These are phyloP conservation scores for Drosophila yooni DNA, from an alignment of 2,888 invertebrate species.

Conservation along the genomic window DNA sequence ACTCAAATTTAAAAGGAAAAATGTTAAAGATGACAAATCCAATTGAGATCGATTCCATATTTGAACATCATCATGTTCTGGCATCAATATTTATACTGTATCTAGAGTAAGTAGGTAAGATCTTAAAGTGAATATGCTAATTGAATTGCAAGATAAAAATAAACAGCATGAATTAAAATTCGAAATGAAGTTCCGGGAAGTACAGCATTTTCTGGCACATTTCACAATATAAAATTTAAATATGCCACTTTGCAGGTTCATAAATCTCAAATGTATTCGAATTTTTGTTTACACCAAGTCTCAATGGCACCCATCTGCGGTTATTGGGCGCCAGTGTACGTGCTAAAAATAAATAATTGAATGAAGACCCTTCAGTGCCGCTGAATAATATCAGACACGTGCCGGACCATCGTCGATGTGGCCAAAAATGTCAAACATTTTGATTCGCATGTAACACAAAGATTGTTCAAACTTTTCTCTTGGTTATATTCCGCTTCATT, in stretches of 20 bases:
- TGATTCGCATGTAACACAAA: conserved; percentile 24
- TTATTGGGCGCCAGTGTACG: conserved; percentile 58
- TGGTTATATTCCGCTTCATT: conserved; percentile 1
- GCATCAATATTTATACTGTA: not conserved
- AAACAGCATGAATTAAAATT: conserved; percentile 23
- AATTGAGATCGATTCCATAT: not conserved
- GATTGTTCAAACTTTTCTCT: conserved; percentile 22
- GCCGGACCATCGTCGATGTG: conserved; percentile 22
- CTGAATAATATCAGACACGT: conserved; percentile 54
- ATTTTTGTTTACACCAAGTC: conserved; percentile 46
- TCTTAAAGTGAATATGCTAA: conserved; percentile 20
- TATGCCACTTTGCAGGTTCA: conserved; percentile 55
- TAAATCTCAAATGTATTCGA: conserved; percentile 48
- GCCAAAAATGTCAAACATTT: conserved; percentile 49
- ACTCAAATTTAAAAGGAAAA: fast-evolving
- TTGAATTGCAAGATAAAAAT: conserved; percentile 23
- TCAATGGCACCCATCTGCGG: conserved; percentile 45
- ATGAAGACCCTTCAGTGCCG: conserved; percentile 35
- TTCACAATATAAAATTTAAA: conserved; percentile 44
- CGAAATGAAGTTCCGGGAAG: conserved; percentile 12
- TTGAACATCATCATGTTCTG: not conserved
- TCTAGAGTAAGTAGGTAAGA: not conserved
- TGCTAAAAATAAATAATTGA: conserved; percentile 57
- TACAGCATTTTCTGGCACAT: conserved; percentile 29
- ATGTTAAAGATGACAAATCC: no score